Percentiles rank a stretch among this genome's conserved stretches.
Conservation (phyloP, 2,888 invertebrate genomes). For the Eretmocerus hayati region DNA sequence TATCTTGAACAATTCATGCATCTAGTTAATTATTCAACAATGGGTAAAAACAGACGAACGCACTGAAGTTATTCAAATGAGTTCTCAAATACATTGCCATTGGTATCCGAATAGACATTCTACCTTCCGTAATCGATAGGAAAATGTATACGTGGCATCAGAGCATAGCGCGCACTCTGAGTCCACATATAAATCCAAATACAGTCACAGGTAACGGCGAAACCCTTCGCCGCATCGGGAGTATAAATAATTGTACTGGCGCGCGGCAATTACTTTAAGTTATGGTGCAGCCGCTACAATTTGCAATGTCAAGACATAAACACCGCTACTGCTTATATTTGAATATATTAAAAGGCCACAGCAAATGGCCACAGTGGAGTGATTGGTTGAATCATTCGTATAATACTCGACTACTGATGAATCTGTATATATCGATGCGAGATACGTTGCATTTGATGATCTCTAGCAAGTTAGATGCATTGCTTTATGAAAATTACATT, state of each 20-base stretch:
- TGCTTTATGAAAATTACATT: no score
- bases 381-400: background rate
- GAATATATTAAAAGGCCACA: slow-evolving; percentile 45
- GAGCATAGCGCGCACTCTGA: background rate
- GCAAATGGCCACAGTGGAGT: slow-evolving; percentile 14
- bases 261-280: slow-evolving; percentile 48
- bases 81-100: no score
- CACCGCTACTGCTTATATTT: slow-evolving; percentile 48
- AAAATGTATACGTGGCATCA: slow-evolving; percentile 11
- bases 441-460: slow-evolving; percentile 46
- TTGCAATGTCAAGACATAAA: slow-evolving; percentile 49
- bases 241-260: slow-evolving; percentile 47
- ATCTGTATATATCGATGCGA: slow-evolving; percentile 27
- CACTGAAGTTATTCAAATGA: no score
- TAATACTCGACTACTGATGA: background rate
- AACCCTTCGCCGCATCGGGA: slow-evolving; percentile 40
- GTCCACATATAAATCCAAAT: background rate
- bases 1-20: no score
- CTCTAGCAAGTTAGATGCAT: no score
- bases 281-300: slow-evolving; percentile 46
- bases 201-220: slow-evolving; percentile 21
- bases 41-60: no score
- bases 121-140: slow-evolving; percentile 23
- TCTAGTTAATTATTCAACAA: no score
- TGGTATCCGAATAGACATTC: no score